These are phyloP conservation scores for Phalacrocorax brasilianus DNA, from an alignment of 2,113 vertebrate genomes.

Conservation along the genomic window DNA sequence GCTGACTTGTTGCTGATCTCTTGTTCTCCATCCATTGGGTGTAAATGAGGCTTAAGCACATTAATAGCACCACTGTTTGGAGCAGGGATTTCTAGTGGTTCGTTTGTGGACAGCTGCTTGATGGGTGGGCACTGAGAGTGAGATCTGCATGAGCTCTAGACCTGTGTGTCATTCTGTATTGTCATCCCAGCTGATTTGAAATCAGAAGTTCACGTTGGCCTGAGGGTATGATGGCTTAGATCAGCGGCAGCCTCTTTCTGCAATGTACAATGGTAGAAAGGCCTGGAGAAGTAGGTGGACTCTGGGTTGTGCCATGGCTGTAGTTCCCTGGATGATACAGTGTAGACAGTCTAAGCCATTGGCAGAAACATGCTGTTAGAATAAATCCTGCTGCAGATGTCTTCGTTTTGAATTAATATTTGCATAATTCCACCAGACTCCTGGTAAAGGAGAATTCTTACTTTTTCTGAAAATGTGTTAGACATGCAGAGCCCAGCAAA, in stretches of 20 bases:
- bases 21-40: not conserved
- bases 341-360: not conserved
- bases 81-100: not conserved
- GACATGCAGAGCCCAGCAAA: not conserved
- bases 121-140: not conserved
- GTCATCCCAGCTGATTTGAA: not conserved
- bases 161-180: not conserved
- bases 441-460: not conserved
- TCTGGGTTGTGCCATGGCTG: not conserved
- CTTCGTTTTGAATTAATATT: not conserved
- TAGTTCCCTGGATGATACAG: not conserved
- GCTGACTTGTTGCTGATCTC: not conserved
- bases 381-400: not conserved
- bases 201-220: not conserved
- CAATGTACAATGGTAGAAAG: not conserved
- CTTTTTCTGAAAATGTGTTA: not conserved
- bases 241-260: not conserved
- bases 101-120: not conserved
- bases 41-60: not conserved
- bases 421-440: not conserved
- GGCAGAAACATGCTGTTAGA: not conserved
- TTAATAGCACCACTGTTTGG: not conserved
- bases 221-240: not conserved
- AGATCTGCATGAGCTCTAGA: not conserved
- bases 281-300: not conserved